phyloP scores from a whole-genome alignment of 2,797 vertebrate species.

The Hippoglossus hippoglossus region DNA sequence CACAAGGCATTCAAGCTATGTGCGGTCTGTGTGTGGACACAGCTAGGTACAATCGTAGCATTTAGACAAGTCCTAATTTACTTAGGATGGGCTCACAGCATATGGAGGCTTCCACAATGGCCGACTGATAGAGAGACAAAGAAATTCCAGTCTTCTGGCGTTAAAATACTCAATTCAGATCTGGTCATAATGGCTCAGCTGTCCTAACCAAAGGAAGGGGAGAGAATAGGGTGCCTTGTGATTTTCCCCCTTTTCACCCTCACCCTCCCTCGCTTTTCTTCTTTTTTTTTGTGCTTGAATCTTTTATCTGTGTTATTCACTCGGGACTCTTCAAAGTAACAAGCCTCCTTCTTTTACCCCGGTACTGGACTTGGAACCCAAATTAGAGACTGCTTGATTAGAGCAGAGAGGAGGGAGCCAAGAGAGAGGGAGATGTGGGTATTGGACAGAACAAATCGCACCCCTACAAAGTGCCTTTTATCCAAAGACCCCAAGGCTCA shows the following conservation, averaged over 20 bases:
- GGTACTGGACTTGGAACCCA: slow-evolving; percentile 94
- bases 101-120: slow-evolving; percentile 92
- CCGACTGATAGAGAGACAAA: slow-evolving; percentile 92
- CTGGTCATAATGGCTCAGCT: slow-evolving; percentile 97
- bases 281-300: slow-evolving; percentile 89
- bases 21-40: slow-evolving; percentile 75
- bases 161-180: slow-evolving; percentile 93
- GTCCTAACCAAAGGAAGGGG: slow-evolving; percentile 93
- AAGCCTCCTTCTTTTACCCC: slow-evolving; percentile 93
- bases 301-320: slow-evolving; percentile 98
- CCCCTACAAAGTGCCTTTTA: slow-evolving; percentile 98
- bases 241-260: slow-evolving; percentile 86
- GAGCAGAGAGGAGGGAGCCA: slow-evolving; percentile 80
- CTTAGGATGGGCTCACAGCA: slow-evolving; percentile 86
- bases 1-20: slow-evolving; percentile 82
- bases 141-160: slow-evolving; percentile 91
- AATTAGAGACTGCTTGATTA: slow-evolving; percentile 93
- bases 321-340: slow-evolving; percentile 95
- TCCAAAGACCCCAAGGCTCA: slow-evolving; percentile 86
- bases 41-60: slow-evolving; percentile 87
- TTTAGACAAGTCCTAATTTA: slow-evolving; percentile 93
- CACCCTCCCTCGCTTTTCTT: slow-evolving; percentile 75
- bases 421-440: slow-evolving; percentile 83
- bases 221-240: slow-evolving; percentile 98
- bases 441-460: slow-evolving; percentile 91